phyloP scores from a whole-genome alignment of 1,140 invertebrate species.

The Trachymyrmex septentrionalis region DNA sequence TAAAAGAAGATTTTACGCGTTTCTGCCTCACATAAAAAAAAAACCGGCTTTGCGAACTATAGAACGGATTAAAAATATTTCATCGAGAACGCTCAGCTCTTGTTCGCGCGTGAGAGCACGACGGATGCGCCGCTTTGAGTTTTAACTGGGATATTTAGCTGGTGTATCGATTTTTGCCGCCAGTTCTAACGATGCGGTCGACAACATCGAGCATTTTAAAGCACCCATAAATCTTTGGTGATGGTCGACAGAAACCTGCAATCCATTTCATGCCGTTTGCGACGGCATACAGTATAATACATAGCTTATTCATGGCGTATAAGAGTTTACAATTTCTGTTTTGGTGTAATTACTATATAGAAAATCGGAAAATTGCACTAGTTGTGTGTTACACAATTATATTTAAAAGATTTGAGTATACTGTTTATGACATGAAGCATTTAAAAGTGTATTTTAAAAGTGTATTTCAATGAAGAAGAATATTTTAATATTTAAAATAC shows the following conservation, averaged over 20 bases:
- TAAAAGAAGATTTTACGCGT: conserved; percentile 1
- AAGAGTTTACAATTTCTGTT: conserved; percentile 5
- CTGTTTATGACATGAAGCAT: background rate
- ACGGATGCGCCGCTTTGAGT: background rate
- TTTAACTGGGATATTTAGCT: conserved; percentile 45
- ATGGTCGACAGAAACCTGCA: conserved; percentile 24
- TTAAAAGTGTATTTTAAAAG: background rate
- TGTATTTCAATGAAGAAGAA: background rate
- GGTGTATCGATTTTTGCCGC: conserved; percentile 44
- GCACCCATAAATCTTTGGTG: conserved; percentile 33
- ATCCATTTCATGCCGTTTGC: conserved; percentile 43
- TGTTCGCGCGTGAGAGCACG: background rate
- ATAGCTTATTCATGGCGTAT: conserved; percentile 31
- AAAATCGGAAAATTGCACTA: conserved; percentile 3
- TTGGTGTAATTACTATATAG: background rate
- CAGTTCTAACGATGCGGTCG: conserved; percentile 45
- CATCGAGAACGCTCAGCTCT: background rate
- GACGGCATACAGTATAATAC: conserved; percentile 21
- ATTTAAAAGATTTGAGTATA: background rate
- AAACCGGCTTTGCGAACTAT: conserved; percentile 12
- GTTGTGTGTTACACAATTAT: background rate
- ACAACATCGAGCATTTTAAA: conserved; percentile 56
- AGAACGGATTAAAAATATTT: conserved; percentile 33
- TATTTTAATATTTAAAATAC: background rate
- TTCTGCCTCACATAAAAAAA: conserved; percentile 10